Base-by-base conservation (phyloP, 2,888 invertebrate genomes). In the Drosophila kuntzei region DNA sequence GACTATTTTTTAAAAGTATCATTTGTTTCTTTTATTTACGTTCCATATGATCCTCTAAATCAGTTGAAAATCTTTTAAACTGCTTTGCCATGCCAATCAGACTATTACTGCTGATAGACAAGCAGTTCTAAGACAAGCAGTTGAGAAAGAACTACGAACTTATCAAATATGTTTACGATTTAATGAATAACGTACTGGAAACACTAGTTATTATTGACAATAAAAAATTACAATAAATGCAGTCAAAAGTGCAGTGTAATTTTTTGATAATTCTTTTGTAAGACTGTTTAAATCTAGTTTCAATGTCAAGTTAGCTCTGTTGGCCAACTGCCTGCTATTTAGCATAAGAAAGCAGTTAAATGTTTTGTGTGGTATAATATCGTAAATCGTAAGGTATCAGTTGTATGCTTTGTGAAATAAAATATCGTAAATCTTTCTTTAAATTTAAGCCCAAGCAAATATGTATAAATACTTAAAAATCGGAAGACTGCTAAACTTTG, bases 1-100 rank as follows among this genome's bases (percentile, higher is more conserved):
- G 43, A 37, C 36, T 63, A 57, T 47, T 67, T 37, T 41, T 43
- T 20, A 44, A 67, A 16, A 18, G 1, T 22, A 20, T 3, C 14
- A 25, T 49, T 49, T 12, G 6, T 51, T 46, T 22, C 9, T 44
- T 39, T 47, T 25, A 18, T 9, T 29, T 47, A 9, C n/a, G 4
- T 37, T 7, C 16, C 5, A 34, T n/a, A 9, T 37, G 16, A 37
- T 37, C 16, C 14, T 12, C 5, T 3, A n/a, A n/a, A 27, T 27
- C 5, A 43, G 22, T 43, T 41, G 2, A 18, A 7, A 4, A 12
- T 20, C 12, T 12, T 3, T 6, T 39, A n/a, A 14, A 12, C 36
- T 39, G 20, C 22, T 36, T 39, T n/a, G n/a, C n/a, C n/a, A n/a
- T n/a, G 27, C 8, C 8, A 9, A 8, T 2, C 27, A 27, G 27